Evolutionary conservation across 2,888 invertebrate species (phyloP).

Genomic region (Mythimna lalbum): DNA sequence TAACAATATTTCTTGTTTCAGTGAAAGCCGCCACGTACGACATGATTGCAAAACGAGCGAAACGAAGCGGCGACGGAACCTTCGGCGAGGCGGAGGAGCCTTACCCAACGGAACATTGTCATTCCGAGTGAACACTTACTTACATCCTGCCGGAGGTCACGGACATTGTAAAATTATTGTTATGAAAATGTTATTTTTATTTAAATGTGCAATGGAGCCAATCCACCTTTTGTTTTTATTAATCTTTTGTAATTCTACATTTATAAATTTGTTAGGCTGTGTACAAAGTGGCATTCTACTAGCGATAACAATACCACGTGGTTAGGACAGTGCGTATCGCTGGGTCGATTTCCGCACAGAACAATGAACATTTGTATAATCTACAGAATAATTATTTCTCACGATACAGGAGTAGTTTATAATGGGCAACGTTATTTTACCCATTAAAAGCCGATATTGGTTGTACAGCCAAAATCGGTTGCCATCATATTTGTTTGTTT

Average conservation of each 20-base stretch:
- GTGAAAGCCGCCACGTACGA: conserved; percentile 83
- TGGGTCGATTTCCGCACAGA: no score
- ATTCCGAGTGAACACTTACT: conserved; percentile 42
- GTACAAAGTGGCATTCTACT: background rate
- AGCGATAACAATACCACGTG: background rate
- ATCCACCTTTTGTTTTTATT: conserved; percentile 20
- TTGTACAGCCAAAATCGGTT: no score
- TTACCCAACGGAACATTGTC: conserved; percentile 65
- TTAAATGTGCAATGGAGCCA: conserved; percentile 4
- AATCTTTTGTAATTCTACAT: background rate
- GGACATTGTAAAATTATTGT: conserved; percentile 8
- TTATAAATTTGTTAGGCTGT: background rate
- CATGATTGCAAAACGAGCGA: conserved; percentile 80
- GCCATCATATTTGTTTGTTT: no score
- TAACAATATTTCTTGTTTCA: conserved; percentile 68
- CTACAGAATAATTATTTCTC: no score
- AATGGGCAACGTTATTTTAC: no score
- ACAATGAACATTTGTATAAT: no score
- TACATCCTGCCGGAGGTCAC: background rate
- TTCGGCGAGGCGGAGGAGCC: conserved; percentile 76
- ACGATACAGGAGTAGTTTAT: no score
- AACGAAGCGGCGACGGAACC: conserved; percentile 81
- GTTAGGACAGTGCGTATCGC: no score
- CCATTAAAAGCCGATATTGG: no score
- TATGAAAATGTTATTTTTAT: conserved; percentile 6